phyloP scores from a whole-genome alignment of 2,888 invertebrate species.

The Lithophane socia region DNA sequence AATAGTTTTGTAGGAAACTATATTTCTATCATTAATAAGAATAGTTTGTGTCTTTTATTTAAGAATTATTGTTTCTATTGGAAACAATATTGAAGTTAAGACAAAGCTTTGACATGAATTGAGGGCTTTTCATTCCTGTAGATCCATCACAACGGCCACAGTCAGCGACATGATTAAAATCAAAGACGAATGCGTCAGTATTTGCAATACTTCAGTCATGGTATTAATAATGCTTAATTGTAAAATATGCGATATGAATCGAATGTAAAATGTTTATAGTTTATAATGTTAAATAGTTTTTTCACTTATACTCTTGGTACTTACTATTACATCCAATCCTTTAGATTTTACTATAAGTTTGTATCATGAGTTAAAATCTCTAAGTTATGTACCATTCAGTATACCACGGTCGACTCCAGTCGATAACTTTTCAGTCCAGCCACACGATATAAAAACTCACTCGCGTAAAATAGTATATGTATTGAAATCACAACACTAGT shows the following conservation, averaged over 20 bases:
- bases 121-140: neutral
- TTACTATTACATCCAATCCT: conserved; percentile 25
- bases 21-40: neutral
- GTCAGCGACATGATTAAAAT: neutral
- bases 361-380: conserved; percentile 13
- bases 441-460: conserved; percentile 55
- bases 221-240: neutral
- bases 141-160: neutral
- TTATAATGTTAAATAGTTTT: no score
- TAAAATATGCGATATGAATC: neutral
- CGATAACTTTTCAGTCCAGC: conserved; percentile 36
- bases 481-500: conserved; percentile 60
- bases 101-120: neutral
- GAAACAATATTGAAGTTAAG: conserved; percentile 6
- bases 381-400: conserved; percentile 48
- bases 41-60: neutral
- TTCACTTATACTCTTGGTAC: conserved; percentile 1
- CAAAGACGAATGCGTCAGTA: neutral
- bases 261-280: no score
- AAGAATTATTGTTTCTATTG: neutral
- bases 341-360: conserved; percentile 18
- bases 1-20: neutral
- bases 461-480: conserved; percentile 53
- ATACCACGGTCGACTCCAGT: conserved; percentile 41
- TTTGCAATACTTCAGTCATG: conserved; percentile 6